Evolutionary conservation across 2,888 invertebrate species (phyloP), one percentile per base, ranked within the genome.

Genomic region (Cantharis flavilabris): DNA sequence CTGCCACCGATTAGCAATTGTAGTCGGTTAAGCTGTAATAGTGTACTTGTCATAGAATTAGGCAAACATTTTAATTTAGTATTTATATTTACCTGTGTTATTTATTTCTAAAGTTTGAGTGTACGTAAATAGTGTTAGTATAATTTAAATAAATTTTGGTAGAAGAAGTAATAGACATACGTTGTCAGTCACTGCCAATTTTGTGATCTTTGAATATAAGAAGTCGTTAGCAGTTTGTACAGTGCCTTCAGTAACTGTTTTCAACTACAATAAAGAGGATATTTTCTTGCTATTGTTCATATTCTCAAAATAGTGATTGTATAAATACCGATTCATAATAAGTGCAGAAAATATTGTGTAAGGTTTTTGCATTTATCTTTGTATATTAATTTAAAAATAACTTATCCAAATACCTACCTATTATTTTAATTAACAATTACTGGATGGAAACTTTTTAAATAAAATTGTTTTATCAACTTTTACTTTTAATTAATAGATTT

Each of bases 151-250:
- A 62, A 64, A 71, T 70, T 28, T 70, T 69, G 65, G 62, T 74
- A 76, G 80, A 76, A 77, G 78, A 75, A 79, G 73, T 28, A 77
- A 78, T 73, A 79, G 74, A 79, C 64, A 72, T 76, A 75, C 72
- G 26, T 76, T 75, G 78, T 80, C 71, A 80, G 78, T 83, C 84
- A 85, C 85, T 85, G 85, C 86, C 85, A 85, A 81, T 84, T 85
- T 87, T 80, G 81, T 81, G 84, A 72, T 75, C 73, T 75, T 78
- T 70, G 71, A 78, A 73, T 75, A 72, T 76, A 76, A 78, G 70
- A 70, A 62, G 70, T 72, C 63, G 71, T 76, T 74, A 79, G 76
- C 65, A 76, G 74, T 79, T 76, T 75, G 72, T 75, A 76, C 79
- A 75, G 79, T 79, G 79, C 79, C 79, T 79, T 79, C 72, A 72